These are phyloP conservation scores for Drymodes brunneopygia DNA, from an alignment of 2,113 vertebrate species.

Conservation along the genomic window DNA sequence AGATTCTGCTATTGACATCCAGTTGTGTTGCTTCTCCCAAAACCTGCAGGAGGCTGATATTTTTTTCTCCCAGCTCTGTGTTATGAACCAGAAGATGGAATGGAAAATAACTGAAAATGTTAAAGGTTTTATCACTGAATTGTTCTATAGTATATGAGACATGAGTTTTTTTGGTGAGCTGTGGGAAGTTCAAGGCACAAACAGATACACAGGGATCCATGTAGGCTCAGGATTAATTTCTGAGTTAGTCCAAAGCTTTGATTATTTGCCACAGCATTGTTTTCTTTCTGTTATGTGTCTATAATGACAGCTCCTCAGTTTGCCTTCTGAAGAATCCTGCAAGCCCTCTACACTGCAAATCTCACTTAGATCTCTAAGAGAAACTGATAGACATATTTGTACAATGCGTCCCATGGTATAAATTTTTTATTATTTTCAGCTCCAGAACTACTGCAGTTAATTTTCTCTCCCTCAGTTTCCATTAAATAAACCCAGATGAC, in stretches of 20 bases:
- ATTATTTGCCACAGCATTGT: neutral
- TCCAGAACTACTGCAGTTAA: neutral
- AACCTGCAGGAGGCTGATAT: neutral
- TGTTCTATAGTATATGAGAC: rapidly evolving
- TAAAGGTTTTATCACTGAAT: neutral
- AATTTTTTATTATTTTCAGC: neutral
- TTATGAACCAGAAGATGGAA: neutral
- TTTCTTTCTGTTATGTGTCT: neutral
- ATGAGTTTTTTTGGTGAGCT: neutral
- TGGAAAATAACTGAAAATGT: neutral
- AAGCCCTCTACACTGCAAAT: neutral
- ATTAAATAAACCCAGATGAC: neutral
- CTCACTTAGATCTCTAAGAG: neutral
- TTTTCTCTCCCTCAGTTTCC: neutral
- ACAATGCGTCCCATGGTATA: neutral
- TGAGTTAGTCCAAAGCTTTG: neutral
- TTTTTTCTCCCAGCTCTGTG: neutral
- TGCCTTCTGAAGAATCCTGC: neutral
- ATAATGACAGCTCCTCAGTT: rapidly evolving
- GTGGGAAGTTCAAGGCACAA: neutral
- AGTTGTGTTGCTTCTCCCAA: neutral
- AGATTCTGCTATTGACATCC: neutral
- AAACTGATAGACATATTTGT: neutral
- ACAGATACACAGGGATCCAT: neutral
- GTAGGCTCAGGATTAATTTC: neutral